Conservation (phyloP, 2,113 vertebrate species). For the Zapornia atra region DNA sequence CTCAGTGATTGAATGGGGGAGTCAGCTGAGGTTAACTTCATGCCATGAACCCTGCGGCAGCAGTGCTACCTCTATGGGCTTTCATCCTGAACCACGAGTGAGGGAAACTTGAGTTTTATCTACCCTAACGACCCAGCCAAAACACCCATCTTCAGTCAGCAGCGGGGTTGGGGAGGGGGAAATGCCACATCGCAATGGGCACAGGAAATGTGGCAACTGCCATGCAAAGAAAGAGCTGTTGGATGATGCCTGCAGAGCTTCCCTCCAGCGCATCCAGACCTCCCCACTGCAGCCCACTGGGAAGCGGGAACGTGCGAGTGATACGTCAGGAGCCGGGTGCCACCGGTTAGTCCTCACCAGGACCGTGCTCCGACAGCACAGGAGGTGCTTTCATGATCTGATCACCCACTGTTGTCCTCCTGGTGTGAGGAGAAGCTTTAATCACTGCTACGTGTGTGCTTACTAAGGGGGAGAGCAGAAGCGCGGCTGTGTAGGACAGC, state of each 20-base stretch:
- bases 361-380: neutral
- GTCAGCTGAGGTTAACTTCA: neutral
- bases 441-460: neutral
- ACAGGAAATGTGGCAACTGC: rapidly evolving
- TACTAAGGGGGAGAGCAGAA: neutral
- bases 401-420: neutral
- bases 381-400: neutral
- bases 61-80: neutral
- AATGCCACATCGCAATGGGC: neutral
- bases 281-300: neutral
- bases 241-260: neutral
- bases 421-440: neutral
- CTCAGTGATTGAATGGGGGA: neutral
- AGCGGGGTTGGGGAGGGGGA: neutral
- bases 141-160: neutral
- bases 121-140: neutral
- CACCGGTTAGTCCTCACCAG: neutral
- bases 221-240: neutral
- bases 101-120: neutral
- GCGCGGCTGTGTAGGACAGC: neutral
- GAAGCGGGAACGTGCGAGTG: neutral
- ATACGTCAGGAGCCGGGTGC: neutral
- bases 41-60: neutral
- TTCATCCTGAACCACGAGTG: neutral
- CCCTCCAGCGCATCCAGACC: neutral